Conservation (phyloP, 2,113 vertebrate genomes). For the Porphyrio hochstetteri region DNA sequence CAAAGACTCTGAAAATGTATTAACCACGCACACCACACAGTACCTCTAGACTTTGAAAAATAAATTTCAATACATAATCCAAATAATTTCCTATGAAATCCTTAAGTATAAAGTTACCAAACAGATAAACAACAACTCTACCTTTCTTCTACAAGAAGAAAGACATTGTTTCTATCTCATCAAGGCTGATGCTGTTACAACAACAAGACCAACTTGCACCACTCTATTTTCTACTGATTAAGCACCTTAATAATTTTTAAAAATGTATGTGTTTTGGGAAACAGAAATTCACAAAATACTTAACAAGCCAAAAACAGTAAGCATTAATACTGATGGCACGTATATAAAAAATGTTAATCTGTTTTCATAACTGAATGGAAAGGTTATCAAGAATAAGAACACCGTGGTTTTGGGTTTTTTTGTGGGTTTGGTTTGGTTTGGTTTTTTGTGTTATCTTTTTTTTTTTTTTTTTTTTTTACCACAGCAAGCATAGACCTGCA, state of each 20-base stretch:
- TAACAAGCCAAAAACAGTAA: background rate
- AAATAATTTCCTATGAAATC: background rate
- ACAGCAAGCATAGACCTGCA: background rate
- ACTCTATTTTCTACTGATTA: background rate
- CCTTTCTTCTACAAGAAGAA: background rate
- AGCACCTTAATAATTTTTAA: background rate
- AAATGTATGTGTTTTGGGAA: background rate
- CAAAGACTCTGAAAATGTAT: background rate
- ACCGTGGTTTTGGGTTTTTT: background rate
- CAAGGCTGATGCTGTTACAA: background rate
- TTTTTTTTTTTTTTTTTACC: background rate
- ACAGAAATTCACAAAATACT: background rate
- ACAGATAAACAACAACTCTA: background rate
- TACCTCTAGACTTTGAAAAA: background rate
- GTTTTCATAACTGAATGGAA: background rate
- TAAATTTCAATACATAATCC: background rate
- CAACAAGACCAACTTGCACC: background rate
- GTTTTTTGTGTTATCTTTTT: too few relatives aligned
- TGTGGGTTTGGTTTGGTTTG: too few relatives aligned
- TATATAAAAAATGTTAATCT: background rate
- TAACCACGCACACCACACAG: background rate
- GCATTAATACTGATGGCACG: accelerated
- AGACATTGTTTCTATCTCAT: background rate
- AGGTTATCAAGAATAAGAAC: background rate
- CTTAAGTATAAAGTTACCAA: background rate